phyloP scores from a whole-genome alignment of 2,888 invertebrate species.

The Scotopteryx bipunctaria region DNA sequence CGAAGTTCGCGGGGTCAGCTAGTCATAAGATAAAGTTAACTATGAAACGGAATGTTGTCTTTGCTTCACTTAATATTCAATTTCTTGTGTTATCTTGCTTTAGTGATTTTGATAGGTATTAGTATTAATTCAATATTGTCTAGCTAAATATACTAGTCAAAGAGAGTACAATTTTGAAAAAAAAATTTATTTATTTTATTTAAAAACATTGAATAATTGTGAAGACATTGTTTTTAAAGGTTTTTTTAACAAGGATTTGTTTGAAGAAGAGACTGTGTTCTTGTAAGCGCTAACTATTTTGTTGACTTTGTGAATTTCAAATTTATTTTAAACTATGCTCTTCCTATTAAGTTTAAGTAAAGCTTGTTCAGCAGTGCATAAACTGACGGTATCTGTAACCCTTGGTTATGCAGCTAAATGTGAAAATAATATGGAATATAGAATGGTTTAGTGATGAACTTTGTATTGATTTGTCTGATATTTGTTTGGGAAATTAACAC shows the following conservation, averaged over 20 bases:
- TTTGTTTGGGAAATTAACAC: neutral
- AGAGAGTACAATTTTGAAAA: neutral
- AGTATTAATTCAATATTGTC: neutral
- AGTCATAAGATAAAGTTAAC: neutral
- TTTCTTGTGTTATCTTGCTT: neutral
- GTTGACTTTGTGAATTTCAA: neutral
- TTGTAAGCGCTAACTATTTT: neutral
- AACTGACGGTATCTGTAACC: neutral
- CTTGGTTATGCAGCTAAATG: neutral
- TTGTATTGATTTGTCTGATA: no score
- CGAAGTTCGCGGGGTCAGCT: no score
- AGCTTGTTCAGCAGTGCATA: neutral
- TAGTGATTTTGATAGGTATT: neutral
- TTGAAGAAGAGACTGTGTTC: neutral
- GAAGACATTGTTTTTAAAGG: neutral
- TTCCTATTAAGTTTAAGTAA: neutral
- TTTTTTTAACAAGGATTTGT: neutral
- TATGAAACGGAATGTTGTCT: constrained; percentile 1
- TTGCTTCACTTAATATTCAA: neutral
- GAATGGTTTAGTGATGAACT: no score
- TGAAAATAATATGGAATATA: no score
- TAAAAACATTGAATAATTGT: no score
- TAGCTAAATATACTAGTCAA: constrained; percentile 6
- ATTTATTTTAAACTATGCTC: neutral
- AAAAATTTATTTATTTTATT: no score